phyloP scores from a whole-genome alignment of 2,797 vertebrate genomes.

The Antennarius maculatus region DNA sequence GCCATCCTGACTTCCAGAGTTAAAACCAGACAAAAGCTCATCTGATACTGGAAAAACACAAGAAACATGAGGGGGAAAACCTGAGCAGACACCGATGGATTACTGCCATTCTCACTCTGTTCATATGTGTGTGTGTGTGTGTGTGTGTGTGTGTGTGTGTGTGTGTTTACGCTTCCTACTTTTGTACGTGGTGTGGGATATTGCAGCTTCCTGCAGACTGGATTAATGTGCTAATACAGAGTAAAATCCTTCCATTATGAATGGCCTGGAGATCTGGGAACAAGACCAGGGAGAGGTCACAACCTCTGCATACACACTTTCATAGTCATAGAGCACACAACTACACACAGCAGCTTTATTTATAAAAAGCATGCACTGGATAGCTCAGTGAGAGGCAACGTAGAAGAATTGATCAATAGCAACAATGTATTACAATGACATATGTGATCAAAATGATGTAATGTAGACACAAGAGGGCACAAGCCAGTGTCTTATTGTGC shows the following conservation, averaged over 20 bases:
- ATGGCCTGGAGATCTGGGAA: slow-evolving; percentile 41
- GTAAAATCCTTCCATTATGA: slow-evolving; percentile 75
- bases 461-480: too few relatives aligned
- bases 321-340: slow-evolving; percentile 19
- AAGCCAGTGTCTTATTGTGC: too few relatives aligned
- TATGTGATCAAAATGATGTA: too few relatives aligned
- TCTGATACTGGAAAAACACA: slow-evolving; percentile 44
- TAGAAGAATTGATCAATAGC: too few relatives aligned
- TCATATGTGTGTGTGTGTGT: neutral
- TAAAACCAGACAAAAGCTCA: slow-evolving; percentile 49
- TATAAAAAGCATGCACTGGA: too few relatives aligned
- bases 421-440: too few relatives aligned
- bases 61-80: slow-evolving; percentile 35
- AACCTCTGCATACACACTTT: slow-evolving; percentile 26
- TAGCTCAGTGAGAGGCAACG: neutral
- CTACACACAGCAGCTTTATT: neutral
- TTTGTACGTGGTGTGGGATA: slow-evolving; percentile 47
- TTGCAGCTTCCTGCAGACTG: slow-evolving; percentile 61
- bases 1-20: slow-evolving; percentile 35
- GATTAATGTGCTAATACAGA: slow-evolving; percentile 78
- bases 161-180: slow-evolving; percentile 53
- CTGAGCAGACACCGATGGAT: slow-evolving; percentile 33
- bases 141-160: slow-evolving; percentile 6
- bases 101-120: neutral
- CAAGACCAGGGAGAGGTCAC: slow-evolving; percentile 28